Percentiles rank a stretch among this genome's conserved stretches.
These are phyloP conservation scores for Pseudachorutes palmiensis DNA, from an alignment of 1,140 invertebrate species.

Conservation along the genomic window DNA sequence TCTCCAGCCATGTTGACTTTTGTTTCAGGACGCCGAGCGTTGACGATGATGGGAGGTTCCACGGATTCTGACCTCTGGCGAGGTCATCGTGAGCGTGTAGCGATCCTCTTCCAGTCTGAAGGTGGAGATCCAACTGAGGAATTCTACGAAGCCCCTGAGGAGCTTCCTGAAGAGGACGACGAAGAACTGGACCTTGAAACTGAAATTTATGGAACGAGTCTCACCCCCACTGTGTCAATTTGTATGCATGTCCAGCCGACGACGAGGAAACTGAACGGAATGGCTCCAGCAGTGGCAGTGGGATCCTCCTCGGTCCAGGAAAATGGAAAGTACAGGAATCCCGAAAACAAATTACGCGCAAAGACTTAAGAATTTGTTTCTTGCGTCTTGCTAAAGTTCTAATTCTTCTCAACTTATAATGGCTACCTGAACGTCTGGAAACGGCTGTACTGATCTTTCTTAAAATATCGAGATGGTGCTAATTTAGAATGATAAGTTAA, in stretches of 20 bases:
- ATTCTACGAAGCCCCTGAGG: background rate
- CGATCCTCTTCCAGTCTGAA: background rate
- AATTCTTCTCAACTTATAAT: too few relatives aligned
- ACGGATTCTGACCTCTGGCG: background rate
- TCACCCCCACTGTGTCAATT: background rate
- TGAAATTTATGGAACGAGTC: background rate
- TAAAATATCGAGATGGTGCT: too few relatives aligned
- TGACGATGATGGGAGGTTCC: background rate
- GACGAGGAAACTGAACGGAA: background rate
- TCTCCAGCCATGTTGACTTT: background rate
- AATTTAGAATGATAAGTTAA: too few relatives aligned
- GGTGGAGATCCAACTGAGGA: background rate
- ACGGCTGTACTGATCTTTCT: too few relatives aligned
- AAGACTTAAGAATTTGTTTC: background rate
- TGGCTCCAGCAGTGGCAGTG: background rate
- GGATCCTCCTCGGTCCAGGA: background rate
- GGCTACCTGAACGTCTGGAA: too few relatives aligned
- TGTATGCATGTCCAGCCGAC: background rate
- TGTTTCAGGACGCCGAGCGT: background rate
- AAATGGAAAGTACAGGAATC: too few relatives aligned
- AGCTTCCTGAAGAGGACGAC: background rate
- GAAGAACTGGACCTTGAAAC: background rate
- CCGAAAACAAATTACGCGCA: background rate
- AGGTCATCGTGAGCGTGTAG: background rate
- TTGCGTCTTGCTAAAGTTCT: too few relatives aligned